Evolutionary conservation across 2,888 invertebrate species (phyloP), one percentile per base, ranked within the genome.

Genomic region (Eristalinus sepulchralis): DNA sequence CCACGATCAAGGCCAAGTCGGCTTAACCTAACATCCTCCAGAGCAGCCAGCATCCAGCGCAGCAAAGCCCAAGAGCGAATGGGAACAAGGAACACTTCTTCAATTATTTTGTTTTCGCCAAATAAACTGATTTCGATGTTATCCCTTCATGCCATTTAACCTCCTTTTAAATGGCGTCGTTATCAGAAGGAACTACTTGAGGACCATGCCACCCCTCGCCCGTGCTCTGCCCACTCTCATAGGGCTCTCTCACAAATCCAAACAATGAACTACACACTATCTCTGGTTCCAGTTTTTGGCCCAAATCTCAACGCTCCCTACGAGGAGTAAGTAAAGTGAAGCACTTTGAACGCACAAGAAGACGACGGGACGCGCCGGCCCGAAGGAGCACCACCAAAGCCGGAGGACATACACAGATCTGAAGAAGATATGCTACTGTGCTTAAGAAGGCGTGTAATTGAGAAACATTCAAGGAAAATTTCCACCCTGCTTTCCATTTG

Each of bases 361-460:
- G 47, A 67, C 59, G 63, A 76, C 39, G 72, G n/a, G n/a, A n/a
- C n/a, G 67, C 77, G 68, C 57, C 72, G 72, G 72, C n/a, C 47
- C 17, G 5, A n/a, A 47, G 47, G 6, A 17, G 27, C 27, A 47
- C 8, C 47, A 17, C 47, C 47, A 8, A 17, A 47, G 47, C 47
- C 17, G 8, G 47, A 47, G 47, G 47, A 47, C 47, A 17, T 47
- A 47, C 47, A 47, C 17, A 47, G 47, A 47, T 76, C 71, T 71
- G 68, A 81, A 77, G 72, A 67, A 81, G 84, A 85, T 85, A 77
- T 85, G 53, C 78, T 91, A 90, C 91, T 92, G 92, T 92, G 92
- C 91, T 92, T 93, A 93, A 93, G 92, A 93, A 92, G 92, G 92
- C 92, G 92, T 93, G 92, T 93, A 93, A 93, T 93, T 92, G 92